Base-by-base conservation (phyloP, 2,888 invertebrate genomes). In the Slavum lentiscoides region DNA sequence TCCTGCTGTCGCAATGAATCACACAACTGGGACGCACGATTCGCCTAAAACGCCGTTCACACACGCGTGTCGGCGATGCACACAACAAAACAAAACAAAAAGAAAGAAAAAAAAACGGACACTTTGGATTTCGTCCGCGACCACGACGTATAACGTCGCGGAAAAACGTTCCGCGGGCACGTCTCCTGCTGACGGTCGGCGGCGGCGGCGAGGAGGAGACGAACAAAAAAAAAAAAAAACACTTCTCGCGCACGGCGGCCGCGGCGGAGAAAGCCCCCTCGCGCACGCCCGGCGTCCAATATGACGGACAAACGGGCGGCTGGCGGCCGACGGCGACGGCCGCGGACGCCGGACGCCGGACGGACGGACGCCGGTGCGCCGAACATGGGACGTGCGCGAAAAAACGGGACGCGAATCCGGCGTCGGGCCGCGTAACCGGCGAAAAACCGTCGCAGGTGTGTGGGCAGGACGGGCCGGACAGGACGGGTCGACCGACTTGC, bases 401-500 rank as follows among this genome's bases (percentile, higher is more conserved):
- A 80, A 80, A 80, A 80, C 80, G 80, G 72, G 13, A 49, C 72
- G 72, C 37, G 39, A 64, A 80, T 66, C 69, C 67, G 76, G 11
- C 68, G 55, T n/a, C 53, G 67, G 83, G n/a, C 80, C 55, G 58
- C 74, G 69, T 59, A 59, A 76, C 67, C 64, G 69, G 73, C 74
- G 82, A 85, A 86, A 85, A 87, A 87, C 82, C 75, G 74, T 77
- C 83, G 76, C 82, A 82, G 80, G 82, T 70, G 72, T 82, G 69
- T 82, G 80, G 80, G 80, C 80, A 70, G 77, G 62, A 55, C 23
- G 77, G 43, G 67, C 74, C 55, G 58, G 43, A 7, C 7, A 55
- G n/a, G 62, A 53, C 62, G 74, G 73, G 53, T 30, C 74, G 74
- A 55, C 55, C 74, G 74, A 74, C 74, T 55, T 74, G 74, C 74